Base-by-base conservation (phyloP, 2,113 vertebrate genomes). In the Dicentrarchus labrax region DNA sequence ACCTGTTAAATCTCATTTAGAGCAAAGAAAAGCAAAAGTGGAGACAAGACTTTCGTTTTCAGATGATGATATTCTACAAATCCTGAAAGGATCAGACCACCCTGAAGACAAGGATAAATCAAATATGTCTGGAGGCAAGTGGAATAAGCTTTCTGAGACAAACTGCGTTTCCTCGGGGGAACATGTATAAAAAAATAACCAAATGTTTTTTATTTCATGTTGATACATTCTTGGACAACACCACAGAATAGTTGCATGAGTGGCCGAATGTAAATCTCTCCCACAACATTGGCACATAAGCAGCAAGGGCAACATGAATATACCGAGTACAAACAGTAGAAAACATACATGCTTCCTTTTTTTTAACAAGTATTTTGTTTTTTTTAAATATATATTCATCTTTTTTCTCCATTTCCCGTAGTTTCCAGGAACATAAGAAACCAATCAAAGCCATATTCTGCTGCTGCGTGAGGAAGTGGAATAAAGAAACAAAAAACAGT, bases 281-380 rank as follows among this genome's bases (percentile, higher is more conserved):
- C 89, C 89, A 95, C 95, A 89, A 95, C 93, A 92, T 94, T 92
- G 93, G 94, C 94, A 96, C 95, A 93, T 86, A 95, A 96, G 95
- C 95, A 94, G 94, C 95, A 92, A 96, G 94, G 93, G 93, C 93
- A 94, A 96, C 95, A 94, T 94, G 92, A 94, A 95, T 72, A 95
- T 94, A 96, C 93, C 91, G 24, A 90, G 90, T 96, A 95, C 95
- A 96, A 96, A 96, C 95, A 94, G 95, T 96, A 96, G 76, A 96
- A 96, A 96, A 96, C 95, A 96, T 92, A 95, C 95, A 95, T 96
- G 95, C 95, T 92, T 94, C 91, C 86, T 82, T 84, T 88, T 90
- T 88, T 92, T 88, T 87, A 80, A 84, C 69, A 84, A 87, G 75
- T 80, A 45, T 80, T 84, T 81, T 83, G 45, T 91, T 92, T 93